phyloP scores from a whole-genome alignment of 2,888 invertebrate species.

The Leucozona laternaria region DNA sequence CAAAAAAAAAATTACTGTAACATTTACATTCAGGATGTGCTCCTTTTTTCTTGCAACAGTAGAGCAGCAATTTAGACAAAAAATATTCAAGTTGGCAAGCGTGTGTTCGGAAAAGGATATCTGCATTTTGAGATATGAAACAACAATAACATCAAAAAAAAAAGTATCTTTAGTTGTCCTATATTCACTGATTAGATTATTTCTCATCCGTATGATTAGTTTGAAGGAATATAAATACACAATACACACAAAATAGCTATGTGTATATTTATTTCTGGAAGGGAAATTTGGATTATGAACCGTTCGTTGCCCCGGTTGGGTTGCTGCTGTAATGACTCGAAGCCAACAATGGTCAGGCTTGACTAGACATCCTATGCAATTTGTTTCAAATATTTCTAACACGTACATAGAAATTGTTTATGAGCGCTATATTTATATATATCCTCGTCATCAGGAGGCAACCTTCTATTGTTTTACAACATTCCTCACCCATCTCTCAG shows the following conservation, averaged over 20 bases:
- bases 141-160: no score
- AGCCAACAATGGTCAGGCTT: constrained; percentile 44
- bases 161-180: constrained; percentile 27
- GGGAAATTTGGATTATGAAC: not conserved
- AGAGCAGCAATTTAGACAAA: constrained; percentile 29
- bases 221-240: constrained; percentile 13
- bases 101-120: constrained; percentile 15
- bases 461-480: constrained; percentile 32
- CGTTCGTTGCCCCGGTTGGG: constrained; percentile 6
- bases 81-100: constrained; percentile 49
- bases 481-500: not conserved
- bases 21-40: constrained; percentile 41
- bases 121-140: constrained; percentile 22
- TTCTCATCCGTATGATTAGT: constrained; percentile 50
- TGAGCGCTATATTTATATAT: not conserved
- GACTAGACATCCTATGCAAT: constrained; percentile 43
- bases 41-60: constrained; percentile 6
- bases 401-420: constrained; percentile 51
- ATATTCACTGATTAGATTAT: constrained; percentile 56
- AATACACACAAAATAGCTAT: no score
- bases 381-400: constrained; percentile 66
- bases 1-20: constrained; percentile 45
- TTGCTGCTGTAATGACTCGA: not conserved
- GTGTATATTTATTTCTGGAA: not conserved
- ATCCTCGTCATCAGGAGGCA: constrained; percentile 33